These are phyloP conservation scores for Melanogrammus aeglefinus DNA, from an alignment of 2,797 vertebrate species.

Conservation along the genomic window DNA sequence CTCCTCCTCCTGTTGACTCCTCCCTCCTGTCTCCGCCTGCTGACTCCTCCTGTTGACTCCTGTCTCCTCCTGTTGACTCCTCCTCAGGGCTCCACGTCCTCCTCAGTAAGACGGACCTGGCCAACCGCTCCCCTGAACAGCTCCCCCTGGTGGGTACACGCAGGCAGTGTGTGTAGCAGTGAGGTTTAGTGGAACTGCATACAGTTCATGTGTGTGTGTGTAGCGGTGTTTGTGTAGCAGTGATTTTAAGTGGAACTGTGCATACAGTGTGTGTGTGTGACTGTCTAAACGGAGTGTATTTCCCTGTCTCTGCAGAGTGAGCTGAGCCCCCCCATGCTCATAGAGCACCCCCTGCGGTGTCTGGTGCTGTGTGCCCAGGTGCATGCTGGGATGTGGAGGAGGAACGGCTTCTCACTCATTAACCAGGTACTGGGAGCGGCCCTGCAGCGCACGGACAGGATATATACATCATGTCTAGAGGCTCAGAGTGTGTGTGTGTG, in stretches of 20 bases:
- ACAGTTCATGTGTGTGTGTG: too few species aligned
- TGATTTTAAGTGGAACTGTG: too few species aligned
- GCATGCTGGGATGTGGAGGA: slow-evolving; percentile 98
- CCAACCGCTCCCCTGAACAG: slow-evolving; percentile 88
- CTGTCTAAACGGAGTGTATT: neutral
- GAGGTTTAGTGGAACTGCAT: too few species aligned
- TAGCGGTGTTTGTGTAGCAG: neutral
- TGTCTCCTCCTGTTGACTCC: too few species aligned
- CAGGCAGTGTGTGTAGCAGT: neutral
- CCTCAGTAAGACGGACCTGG: slow-evolving; percentile 91
- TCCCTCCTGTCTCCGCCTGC: too few species aligned
- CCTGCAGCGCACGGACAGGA: neutral
- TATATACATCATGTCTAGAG: neutral
- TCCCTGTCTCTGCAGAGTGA: slow-evolving; percentile 78
- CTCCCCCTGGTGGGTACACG: slow-evolving; percentile 83
- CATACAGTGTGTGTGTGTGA: too few species aligned
- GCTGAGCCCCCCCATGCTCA: slow-evolving; percentile 91
- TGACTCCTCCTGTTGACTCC: too few species aligned
- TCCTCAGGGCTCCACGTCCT: slow-evolving; percentile 88
- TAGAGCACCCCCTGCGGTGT: slow-evolving; percentile 93
- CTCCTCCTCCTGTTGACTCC: too few species aligned
- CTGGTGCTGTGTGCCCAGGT: slow-evolving; percentile 95
- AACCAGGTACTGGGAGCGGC: slow-evolving; percentile 83
- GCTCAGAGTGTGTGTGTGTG: neutral
- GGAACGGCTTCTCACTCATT: slow-evolving; percentile 95